Evolutionary conservation across 2,797 vertebrate genomes (phyloP), one percentile per base, ranked within the genome.

Genomic region (Macroramphosus scolopax): DNA sequence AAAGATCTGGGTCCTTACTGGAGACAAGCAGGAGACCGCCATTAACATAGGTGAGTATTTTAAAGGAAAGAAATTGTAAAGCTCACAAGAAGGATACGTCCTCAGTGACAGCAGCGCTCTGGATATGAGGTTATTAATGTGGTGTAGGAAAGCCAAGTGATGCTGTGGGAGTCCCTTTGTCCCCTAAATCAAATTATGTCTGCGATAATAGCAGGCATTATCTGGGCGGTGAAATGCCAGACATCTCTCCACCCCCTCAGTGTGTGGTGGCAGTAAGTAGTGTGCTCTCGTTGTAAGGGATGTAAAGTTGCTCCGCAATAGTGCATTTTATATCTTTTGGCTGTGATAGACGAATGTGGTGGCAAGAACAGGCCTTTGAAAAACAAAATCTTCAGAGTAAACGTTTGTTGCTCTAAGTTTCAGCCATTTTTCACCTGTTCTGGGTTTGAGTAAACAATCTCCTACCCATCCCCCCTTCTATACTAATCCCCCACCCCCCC

Each of bases 21-120:
- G 96, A 39, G 96, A 98, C 87, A 98, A 98, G 67, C 95, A 97
- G 77, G 96, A 98, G 87, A 98, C 95, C 0, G 95, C 95, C 64
- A 91, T 98, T 39, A 98, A 98, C 68, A 99, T 99, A 74, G 96
- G 97, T 98, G 89, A 84, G 68, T 8, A 12, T 14, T 12, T 49
- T 26, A 1, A 2, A 32, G 37, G 12, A 6, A 31, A 15, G 5
- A 14, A 17, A 15, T 13, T 34, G 13, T 34, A 15, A 34, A n/a
- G n/a, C 6, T 22, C 20, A 22, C 20, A 22, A 22, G 20, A 22
- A 22, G 20, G 6, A 22, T 6, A 22, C n/a, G n/a, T n/a, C n/a
- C n/a, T n/a, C n/a, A n/a, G n/a, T n/a, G n/a, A n/a, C n/a, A n/a
- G n/a, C n/a, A n/a, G n/a, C n/a, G n/a, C n/a, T n/a, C 20, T 22